Evolutionary conservation across 2,888 invertebrate genomes (phyloP).

Genomic region (Panopea generosa): DNA sequence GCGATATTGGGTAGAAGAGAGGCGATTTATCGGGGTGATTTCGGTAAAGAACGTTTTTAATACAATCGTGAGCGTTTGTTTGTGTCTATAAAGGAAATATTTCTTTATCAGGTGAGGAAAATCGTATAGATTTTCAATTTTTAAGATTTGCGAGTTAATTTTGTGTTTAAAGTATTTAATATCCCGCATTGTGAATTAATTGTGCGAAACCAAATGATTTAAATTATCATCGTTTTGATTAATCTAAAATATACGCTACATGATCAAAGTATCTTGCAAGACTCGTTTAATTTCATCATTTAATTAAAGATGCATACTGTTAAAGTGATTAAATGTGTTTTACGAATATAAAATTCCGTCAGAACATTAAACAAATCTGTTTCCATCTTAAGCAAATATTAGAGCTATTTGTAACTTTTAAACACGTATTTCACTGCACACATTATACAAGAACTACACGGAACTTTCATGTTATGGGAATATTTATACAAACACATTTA

Average conservation of each 20-base stretch:
- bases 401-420: too few relatives aligned
- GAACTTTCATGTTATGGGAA: too few relatives aligned
- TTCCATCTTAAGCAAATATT: too few relatives aligned
- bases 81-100: slow-evolving; percentile 36
- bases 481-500: too few relatives aligned
- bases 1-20: slow-evolving; percentile 24
- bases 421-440: too few relatives aligned
- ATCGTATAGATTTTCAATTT: slow-evolving; percentile 61
- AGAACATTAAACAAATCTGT: too few relatives aligned
- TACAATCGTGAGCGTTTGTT: slow-evolving; percentile 41
- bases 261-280: slow-evolving; percentile 29
- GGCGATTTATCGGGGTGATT: slow-evolving; percentile 43
- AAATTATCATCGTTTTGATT: slow-evolving; percentile 63
- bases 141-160: slow-evolving; percentile 56
- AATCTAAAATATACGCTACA: slow-evolving; percentile 33
- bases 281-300: too few relatives aligned
- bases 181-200: slow-evolving; percentile 50
- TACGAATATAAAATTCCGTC: too few relatives aligned
- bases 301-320: too few relatives aligned
- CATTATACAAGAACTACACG: too few relatives aligned
- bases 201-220: slow-evolving; percentile 51
- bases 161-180: slow-evolving; percentile 58
- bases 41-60: slow-evolving; percentile 45
- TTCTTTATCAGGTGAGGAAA: slow-evolving; percentile 54
- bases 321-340: too few relatives aligned